These are phyloP conservation scores for Drosophila histrio DNA, from an alignment of 2,888 invertebrate species.

Conservation along the genomic window DNA sequence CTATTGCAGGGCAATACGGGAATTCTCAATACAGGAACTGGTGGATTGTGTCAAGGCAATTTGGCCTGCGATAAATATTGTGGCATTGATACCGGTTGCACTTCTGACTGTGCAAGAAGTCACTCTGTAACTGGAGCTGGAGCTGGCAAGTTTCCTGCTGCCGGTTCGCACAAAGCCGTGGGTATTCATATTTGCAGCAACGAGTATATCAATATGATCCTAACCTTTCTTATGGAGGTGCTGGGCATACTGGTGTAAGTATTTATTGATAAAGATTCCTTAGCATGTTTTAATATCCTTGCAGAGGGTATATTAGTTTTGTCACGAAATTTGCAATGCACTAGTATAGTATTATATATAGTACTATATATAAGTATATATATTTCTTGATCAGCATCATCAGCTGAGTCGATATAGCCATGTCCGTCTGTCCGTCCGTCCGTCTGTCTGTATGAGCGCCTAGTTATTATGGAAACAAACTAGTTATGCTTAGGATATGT, in stretches of 20 bases:
- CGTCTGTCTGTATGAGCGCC: too few species aligned
- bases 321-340: too few species aligned
- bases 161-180: neutral
- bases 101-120: neutral
- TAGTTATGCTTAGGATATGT: too few species aligned
- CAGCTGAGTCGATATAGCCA: too few species aligned
- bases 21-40: constrained; percentile 3
- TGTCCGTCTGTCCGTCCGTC: too few species aligned
- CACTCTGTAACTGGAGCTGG: neutral
- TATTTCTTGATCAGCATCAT: too few species aligned
- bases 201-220: constrained; percentile 36
- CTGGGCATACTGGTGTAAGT: constrained; percentile 58
- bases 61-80: constrained; percentile 31
- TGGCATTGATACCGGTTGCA: constrained; percentile 44
- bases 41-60: neutral
- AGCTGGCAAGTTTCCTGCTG: neutral
- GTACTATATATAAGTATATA: too few species aligned
- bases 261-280: neutral
- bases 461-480: too few species aligned
- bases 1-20: constrained; percentile 26
- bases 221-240: constrained; percentile 55
- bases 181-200: constrained; percentile 32
- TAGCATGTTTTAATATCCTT: too few species aligned
- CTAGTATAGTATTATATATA: too few species aligned
- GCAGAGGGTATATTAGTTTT: too few species aligned